These are phyloP conservation scores for Lindbergichthys nudifrons DNA, from an alignment of 2,797 vertebrate genomes.

Conservation along the genomic window DNA sequence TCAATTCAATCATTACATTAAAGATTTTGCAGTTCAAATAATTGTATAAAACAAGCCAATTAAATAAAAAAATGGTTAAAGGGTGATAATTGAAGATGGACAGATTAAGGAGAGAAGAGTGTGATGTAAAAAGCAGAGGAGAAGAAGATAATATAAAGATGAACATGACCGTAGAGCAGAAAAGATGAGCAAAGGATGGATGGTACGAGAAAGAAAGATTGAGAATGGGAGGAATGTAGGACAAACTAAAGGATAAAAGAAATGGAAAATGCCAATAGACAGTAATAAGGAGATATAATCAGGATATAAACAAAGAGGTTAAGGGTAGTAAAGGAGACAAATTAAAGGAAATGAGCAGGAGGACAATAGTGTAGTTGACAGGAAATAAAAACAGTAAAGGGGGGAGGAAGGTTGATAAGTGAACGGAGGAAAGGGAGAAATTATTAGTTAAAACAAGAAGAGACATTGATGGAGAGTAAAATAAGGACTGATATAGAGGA, in stretches of 20 bases:
- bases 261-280: neutral
- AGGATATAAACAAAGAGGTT: neutral
- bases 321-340: neutral
- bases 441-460: neutral
- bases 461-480: neutral
- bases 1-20: too few species aligned
- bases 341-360: neutral
- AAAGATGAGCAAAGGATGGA: neutral
- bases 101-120: neutral
- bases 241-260: constrained; percentile 2
- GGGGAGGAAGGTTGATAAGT: neutral
- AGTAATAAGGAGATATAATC: too few species aligned
- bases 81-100: neutral
- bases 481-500: neutral
- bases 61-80: neutral
- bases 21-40: too few species aligned
- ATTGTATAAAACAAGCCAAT: neutral
- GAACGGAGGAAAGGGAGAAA: neutral
- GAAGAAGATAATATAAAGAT: constrained; percentile 3
- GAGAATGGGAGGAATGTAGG: neutral
- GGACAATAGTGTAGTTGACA: neutral
- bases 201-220: neutral
- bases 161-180: neutral
- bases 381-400: neutral
- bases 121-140: neutral